Percentiles rank a stretch among this genome's conserved stretches.
These are phyloP conservation scores for Australoheros facetus DNA, from an alignment of 2,797 vertebrate species.

Conservation along the genomic window DNA sequence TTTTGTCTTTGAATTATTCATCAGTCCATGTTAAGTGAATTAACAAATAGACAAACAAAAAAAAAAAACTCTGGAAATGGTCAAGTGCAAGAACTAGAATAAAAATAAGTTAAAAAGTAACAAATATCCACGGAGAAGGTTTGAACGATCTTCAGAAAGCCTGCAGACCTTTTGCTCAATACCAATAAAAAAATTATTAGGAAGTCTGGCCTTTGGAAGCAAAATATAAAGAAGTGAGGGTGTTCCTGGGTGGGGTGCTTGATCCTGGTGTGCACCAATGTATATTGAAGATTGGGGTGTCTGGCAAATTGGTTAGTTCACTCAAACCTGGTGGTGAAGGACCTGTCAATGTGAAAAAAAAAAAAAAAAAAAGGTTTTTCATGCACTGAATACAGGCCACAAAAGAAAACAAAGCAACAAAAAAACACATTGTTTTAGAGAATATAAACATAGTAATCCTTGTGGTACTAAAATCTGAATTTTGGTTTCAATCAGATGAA, in stretches of 20 bases:
- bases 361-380: background rate
- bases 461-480: background rate
- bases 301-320: background rate
- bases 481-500: background rate
- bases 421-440: background rate
- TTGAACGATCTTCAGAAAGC: no score
- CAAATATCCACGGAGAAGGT: no score
- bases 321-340: background rate
- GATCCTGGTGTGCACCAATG: background rate
- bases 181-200: no score
- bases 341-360: background rate
- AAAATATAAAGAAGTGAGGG: background rate
- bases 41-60: no score
- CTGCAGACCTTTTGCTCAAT: no score
- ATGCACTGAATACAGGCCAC: background rate
- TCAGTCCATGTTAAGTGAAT: no score
- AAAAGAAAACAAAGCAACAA: background rate
- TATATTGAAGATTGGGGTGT: background rate
- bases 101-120: no score
- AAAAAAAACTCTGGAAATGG: no score
- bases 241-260: background rate
- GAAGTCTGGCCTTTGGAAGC: no score
- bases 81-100: no score
- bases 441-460: background rate
- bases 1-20: no score